Conservation (phyloP, 1,140 invertebrate genomes). For the Atta texana region DNA sequence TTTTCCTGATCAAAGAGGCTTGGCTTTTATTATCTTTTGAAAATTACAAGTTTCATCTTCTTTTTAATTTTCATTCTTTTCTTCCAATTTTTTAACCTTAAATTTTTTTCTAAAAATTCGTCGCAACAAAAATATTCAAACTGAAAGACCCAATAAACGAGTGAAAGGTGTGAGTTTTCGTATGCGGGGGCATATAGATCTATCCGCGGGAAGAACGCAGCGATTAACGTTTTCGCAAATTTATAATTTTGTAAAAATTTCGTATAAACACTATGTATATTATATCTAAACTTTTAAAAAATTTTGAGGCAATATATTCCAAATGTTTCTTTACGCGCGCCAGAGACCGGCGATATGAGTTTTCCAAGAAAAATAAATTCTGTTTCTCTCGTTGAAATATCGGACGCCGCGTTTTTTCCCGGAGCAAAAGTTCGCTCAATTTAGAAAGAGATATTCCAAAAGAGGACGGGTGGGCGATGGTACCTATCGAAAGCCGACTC, state of each 20-base stretch:
- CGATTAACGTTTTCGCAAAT: neutral
- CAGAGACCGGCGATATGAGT: neutral
- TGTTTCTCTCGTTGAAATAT: neutral
- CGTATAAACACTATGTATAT: neutral
- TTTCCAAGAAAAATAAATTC: neutral
- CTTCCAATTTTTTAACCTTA: neutral
- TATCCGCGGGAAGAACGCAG: slow-evolving; percentile 27
- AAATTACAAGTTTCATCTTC: neutral
- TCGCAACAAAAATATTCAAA: slow-evolving; percentile 58
- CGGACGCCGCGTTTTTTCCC: slow-evolving; percentile 19
- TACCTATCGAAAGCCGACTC: slow-evolving; percentile 34
- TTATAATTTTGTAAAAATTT: neutral
- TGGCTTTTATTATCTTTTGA: slow-evolving; percentile 17
- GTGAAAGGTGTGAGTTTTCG: slow-evolving; percentile 56
- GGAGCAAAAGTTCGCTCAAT: slow-evolving; percentile 42
- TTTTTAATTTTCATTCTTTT: slow-evolving; percentile 34
- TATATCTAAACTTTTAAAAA: neutral
- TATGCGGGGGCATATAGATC: slow-evolving; percentile 71
- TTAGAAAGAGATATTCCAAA: slow-evolving; percentile 72
- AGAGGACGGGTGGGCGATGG: slow-evolving; percentile 61
- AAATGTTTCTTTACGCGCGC: slow-evolving; percentile 7
- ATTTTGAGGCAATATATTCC: neutral
- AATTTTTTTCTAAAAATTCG: slow-evolving; percentile 33
- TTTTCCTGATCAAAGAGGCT: slow-evolving; percentile 39
- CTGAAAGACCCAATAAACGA: slow-evolving; percentile 65